Base-by-base conservation (phyloP, 2,888 invertebrate genomes). In the Drosophila paramelanica region DNA sequence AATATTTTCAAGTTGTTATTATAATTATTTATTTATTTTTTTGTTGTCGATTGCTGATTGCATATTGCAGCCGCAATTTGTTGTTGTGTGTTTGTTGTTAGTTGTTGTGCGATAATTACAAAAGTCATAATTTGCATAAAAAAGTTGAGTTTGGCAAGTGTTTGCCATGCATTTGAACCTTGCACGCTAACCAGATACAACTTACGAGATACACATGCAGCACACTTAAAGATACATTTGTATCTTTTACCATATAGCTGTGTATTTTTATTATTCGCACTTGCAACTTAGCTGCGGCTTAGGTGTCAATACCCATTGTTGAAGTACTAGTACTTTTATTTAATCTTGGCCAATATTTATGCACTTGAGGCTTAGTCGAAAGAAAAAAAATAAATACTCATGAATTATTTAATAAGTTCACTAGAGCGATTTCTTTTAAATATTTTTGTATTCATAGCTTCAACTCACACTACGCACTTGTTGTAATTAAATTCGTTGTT, bases 61-160 rank as follows among this genome's bases (percentile, higher is more conserved):
- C 62, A 68, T 52, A 67, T 55, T 58, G 73, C 67, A 60, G 58
- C 52, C 25, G 41, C 43, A 62, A 47, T 67, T 52, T 46, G 66
- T 47, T 58, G 39, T 45, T 58, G 42, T 64, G 64, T 46, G 47
- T 60, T 50, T 58, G 42, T 45, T 59, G 46, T 64, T 69, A 50
- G 47, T 60, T 50, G 66, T 27, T 31, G 42, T 67, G 45, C 64
- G 73, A 66, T 86, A 86, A 86, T 85, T 85, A 76, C 74, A 51
- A 64, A 67, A 71, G 62, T 79, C 68, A 61, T 59, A 76, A 83
- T 83, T 86, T 84, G 83, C 83, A 81, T 84, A 80, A 69, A 76
- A 76, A 76, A 33, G 62, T 78, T 67, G 57, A 66, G 57, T 69
- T 57, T 56, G 61, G 38, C 51, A 79, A 67, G 68, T 71, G 70